Evolutionary conservation across 2,888 invertebrate species (phyloP).

Genomic region (Catocala fraxini): DNA sequence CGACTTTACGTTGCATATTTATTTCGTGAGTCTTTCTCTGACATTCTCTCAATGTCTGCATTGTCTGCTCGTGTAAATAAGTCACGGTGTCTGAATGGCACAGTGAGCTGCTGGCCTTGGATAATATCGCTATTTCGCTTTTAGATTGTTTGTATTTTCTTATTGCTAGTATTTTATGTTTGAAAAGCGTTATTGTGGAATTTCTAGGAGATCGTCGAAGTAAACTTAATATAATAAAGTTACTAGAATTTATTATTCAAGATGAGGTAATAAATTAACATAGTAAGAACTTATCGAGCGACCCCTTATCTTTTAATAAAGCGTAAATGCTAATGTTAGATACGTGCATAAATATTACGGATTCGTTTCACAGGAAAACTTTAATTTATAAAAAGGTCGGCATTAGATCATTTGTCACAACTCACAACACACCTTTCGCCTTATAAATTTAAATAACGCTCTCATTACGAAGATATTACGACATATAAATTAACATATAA

Average conservation of each 20-base stretch:
- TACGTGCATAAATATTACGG: too few species aligned
- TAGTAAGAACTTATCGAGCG: too few species aligned
- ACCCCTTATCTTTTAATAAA: too few species aligned
- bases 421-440: constrained; percentile 16
- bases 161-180: neutral
- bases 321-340: too few species aligned
- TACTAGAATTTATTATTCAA: too few species aligned
- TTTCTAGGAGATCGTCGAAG: neutral
- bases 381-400: constrained; percentile 10
- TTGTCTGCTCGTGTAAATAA: constrained; percentile 10
- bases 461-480: constrained; percentile 37
- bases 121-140: constrained; percentile 2
- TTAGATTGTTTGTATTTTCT: constrained; percentile 1
- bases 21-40: constrained; percentile 13
- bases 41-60: constrained; percentile 14
- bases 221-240: too few species aligned
- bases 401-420: constrained; percentile 29
- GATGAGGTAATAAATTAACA: too few species aligned
- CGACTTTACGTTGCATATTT: constrained; percentile 15
- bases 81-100: constrained; percentile 22
- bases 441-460: constrained; percentile 26
- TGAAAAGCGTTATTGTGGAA: neutral
- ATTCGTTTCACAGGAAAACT: neutral
- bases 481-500: constrained; percentile 46
- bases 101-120: constrained; percentile 22